Base-by-base conservation (phyloP, 2,888 invertebrate species). In the Drosophila lacicola region DNA sequence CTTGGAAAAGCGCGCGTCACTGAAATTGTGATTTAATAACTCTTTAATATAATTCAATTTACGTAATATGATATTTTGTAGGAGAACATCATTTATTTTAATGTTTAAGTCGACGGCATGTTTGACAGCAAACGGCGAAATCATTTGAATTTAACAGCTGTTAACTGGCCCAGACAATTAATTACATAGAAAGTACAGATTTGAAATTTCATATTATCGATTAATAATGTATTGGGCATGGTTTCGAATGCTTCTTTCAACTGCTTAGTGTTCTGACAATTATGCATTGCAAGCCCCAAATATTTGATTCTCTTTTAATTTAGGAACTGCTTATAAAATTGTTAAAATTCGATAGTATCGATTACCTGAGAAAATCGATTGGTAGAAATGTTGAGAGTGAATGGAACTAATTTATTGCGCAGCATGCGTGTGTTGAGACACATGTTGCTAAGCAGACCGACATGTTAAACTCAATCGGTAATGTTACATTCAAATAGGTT, bases 61-160 rank as follows among this genome's bases (percentile, higher is more conserved):
- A 8, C 8, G 29, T 29, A 0, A 29, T 29, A 8, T 8, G 29
- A 8, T 29, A 29, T 29, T 8, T 8, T 29, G 29, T 29, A 29
- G 8, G 6, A 29, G 8, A 17, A 17, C 17, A 0, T 29, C 2
- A 5, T 36, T 34, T 13, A 6, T 19, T n/a, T 13, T 11, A 19
- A 17, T 5, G 3, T 4, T 36, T 0, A 4, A n/a, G 8, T 11
- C 2, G 0, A n/a, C 8, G 10, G 1, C 4, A 49, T n/a, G 1
- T 13, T 29, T 37, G 5, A 9, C 4, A 64, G 5, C 19, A 10
- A 51, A 45, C 39, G 33, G 19, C 10, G 1, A 34, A 8, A 9
- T 6, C 6, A 53, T 78, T 74, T 50, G 42, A 74, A 66, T 44
- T 61, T 78, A 66, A 72, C 78, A 56, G 64, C 13, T 60, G 25